phyloP scores from a whole-genome alignment of 2,888 invertebrate genomes.

The Lamproptera curius region DNA sequence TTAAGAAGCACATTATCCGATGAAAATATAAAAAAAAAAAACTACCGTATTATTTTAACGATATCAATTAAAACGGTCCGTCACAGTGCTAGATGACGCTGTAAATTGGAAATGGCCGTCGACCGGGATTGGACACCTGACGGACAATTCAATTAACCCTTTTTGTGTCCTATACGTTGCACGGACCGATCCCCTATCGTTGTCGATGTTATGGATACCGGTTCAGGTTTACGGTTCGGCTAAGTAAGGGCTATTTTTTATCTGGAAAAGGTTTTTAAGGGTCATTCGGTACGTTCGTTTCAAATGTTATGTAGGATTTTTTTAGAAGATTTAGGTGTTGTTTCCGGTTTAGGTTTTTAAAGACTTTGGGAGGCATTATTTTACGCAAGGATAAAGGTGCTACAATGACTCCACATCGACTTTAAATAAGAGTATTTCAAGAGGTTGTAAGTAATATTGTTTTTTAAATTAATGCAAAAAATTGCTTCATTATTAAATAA shows the following conservation, averaged over 20 bases:
- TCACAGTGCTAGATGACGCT: neutral
- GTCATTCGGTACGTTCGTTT: neutral
- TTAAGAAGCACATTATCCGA: too few relatives aligned
- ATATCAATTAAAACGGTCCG: neutral
- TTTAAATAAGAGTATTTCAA: too few relatives aligned
- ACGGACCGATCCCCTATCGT: neutral
- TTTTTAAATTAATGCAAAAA: too few relatives aligned
- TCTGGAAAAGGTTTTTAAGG: neutral
- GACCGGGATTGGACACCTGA: conserved; percentile 7
- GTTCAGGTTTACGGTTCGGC: neutral
- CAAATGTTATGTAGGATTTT: too few relatives aligned
- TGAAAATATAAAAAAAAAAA: too few relatives aligned
- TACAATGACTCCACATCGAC: too few relatives aligned
- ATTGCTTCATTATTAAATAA: too few relatives aligned
- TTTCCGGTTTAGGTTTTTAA: too few relatives aligned
- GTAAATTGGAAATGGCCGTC: neutral
- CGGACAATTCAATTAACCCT: conserved; percentile 18
- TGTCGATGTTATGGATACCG: neutral
- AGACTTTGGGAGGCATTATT: too few relatives aligned
- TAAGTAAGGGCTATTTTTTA: neutral
- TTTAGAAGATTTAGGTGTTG: too few relatives aligned
- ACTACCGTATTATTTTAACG: neutral
- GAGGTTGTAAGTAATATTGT: too few relatives aligned
- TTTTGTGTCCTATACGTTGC: conserved; percentile 4
- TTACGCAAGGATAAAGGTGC: too few relatives aligned